A percentile compares a stretch with the other conserved stretches of the same genome.
Evolutionary conservation across 2,888 invertebrate species (phyloP).

Genomic region (Lamproptera curius): DNA sequence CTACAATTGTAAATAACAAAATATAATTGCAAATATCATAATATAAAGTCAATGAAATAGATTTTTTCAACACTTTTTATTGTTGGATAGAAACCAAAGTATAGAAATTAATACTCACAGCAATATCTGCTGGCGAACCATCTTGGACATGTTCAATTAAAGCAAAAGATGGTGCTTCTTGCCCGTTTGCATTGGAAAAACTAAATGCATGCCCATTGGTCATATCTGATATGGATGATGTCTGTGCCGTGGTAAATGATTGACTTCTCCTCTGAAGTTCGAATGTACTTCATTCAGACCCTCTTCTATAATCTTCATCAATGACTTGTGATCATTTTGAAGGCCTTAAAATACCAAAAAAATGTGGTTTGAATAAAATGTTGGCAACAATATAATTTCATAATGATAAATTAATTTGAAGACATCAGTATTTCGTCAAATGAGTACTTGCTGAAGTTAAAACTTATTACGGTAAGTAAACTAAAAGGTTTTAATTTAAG

Average conservation of each 20-base stretch:
- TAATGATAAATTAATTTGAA: too few species aligned
- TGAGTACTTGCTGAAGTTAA: too few species aligned
- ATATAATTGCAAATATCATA: too few species aligned
- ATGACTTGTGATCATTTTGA: slow-evolving; percentile 91
- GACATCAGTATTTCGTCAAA: too few species aligned
- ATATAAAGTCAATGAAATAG: too few species aligned
- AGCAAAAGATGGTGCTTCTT: slow-evolving; percentile 71
- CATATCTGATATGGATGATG: slow-evolving; percentile 17
- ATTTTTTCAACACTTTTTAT: too few species aligned
- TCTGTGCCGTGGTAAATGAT: slow-evolving; percentile 21
- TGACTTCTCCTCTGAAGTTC: slow-evolving; percentile 38
- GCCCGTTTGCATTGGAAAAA: slow-evolving; percentile 11
- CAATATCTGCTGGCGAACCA: slow-evolving; percentile 90
- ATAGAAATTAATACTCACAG: slow-evolving; percentile 73
- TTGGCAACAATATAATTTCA: too few species aligned
- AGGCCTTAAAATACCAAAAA: slow-evolving; percentile 76
- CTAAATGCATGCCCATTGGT: slow-evolving; percentile 30
- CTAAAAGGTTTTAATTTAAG: too few species aligned
- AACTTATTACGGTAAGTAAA: too few species aligned
- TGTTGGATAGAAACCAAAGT: background rate
- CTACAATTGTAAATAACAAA: too few species aligned
- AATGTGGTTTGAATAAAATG: background rate
- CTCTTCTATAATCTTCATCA: slow-evolving; percentile 91
- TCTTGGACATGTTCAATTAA: slow-evolving; percentile 84
- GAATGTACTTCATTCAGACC: slow-evolving; percentile 83